Percentiles rank a stretch among this genome's conserved stretches.
Evolutionary conservation across 2,888 invertebrate genomes (phyloP).

Genomic region (Opisthograptis luteolata): DNA sequence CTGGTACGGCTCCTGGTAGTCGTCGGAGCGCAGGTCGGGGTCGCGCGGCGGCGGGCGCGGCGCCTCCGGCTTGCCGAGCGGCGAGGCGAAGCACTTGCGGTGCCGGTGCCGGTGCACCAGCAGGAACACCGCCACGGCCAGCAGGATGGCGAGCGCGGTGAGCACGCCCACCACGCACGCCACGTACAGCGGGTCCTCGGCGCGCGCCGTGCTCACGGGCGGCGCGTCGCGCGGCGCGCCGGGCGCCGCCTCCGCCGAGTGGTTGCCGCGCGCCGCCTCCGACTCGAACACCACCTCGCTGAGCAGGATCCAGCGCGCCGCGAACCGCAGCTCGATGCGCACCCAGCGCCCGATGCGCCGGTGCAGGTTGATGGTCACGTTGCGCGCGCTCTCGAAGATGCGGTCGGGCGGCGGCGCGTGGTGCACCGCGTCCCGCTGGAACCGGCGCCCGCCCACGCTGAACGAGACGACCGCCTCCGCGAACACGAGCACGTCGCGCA

Average conservation of each 20-base stretch:
- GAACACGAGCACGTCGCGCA: constrained; percentile 93
- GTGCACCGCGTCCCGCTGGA: constrained; percentile 90
- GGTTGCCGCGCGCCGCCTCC: constrained; percentile 89
- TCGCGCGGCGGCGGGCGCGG: constrained; percentile 82
- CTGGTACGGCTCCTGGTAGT: constrained; percentile 92
- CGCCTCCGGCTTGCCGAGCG: constrained; percentile 84
- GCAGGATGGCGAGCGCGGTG: constrained; percentile 88
- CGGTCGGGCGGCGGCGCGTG: constrained; percentile 89
- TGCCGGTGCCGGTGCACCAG: constrained; percentile 89
- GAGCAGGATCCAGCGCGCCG: constrained; percentile 94
- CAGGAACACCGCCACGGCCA: constrained; percentile 89
- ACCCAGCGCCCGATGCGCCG: constrained; percentile 92
- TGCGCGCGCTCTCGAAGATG: constrained; percentile 91
- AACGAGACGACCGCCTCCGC: constrained; percentile 91
- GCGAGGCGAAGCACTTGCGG: constrained; percentile 89
- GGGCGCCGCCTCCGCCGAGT: constrained; percentile 60
- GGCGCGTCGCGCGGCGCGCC: constrained; percentile 44
- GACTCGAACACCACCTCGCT: constrained; percentile 96
- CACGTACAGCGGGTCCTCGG: constrained; percentile 89
- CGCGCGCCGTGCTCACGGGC: constrained; percentile 87
- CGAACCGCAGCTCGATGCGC: constrained; percentile 90
- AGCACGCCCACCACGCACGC: constrained; percentile 91
- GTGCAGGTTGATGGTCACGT: constrained; percentile 92
- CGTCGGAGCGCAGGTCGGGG: constrained; percentile 87
- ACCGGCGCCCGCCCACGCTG: constrained; percentile 91